Percentiles rank a stretch among this genome's conserved stretches.
Evolutionary conservation across 2,888 invertebrate genomes (phyloP).

Genomic region (Apamea sordens): DNA sequence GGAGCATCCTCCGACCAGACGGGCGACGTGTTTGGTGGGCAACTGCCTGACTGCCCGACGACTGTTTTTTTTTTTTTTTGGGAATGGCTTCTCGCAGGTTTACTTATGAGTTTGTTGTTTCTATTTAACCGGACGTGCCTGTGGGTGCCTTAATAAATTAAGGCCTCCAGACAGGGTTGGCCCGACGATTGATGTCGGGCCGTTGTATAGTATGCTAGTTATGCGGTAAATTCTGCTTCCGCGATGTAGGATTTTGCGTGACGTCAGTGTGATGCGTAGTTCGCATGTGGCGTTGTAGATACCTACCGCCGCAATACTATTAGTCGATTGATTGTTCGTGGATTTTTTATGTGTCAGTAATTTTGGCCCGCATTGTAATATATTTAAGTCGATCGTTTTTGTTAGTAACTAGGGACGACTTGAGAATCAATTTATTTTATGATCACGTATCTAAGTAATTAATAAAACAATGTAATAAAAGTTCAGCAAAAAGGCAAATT

Average conservation of each 20-base stretch:
- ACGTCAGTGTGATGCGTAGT: neutral
- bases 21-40: no score
- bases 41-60: no score
- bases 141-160: neutral
- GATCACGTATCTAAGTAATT: neutral
- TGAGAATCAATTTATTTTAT: neutral
- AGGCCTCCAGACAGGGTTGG: no score
- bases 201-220: neutral
- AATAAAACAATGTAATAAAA: neutral
- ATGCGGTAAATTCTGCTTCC: neutral
- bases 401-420: no score
- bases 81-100: neutral
- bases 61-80: no score
- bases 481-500: no score
- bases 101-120: no score
- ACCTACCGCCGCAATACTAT: no score
- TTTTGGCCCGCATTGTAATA: constrained; percentile 12
- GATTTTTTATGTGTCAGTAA: neutral
- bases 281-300: neutral
- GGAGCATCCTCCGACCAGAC: no score
- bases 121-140: neutral
- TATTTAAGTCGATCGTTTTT: neutral
- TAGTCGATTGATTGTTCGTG: neutral
- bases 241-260: neutral
- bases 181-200: no score